Evolutionary conservation across 2,888 invertebrate genomes (phyloP).

Genomic region (Brachyopa scutellaris): DNA sequence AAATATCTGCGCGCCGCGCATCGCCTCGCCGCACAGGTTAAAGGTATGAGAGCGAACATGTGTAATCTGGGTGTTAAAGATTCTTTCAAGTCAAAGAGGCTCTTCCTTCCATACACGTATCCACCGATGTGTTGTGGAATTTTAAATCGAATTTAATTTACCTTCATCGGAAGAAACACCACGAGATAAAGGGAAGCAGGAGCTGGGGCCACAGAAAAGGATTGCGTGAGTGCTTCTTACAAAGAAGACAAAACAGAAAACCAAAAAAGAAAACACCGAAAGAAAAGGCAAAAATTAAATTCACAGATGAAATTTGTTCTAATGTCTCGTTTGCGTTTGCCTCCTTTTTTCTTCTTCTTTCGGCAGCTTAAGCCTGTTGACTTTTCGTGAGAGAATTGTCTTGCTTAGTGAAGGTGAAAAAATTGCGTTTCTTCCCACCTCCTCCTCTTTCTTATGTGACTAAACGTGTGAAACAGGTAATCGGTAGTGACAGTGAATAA

Average conservation of each 20-base stretch:
- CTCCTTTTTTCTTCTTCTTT: not conserved
- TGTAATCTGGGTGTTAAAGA: conserved; percentile 72
- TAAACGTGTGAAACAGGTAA: conserved; percentile 59
- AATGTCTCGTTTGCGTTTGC: conserved; percentile 42
- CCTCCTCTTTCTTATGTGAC: not conserved
- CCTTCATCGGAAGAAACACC: conserved; percentile 31
- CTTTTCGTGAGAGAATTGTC: conserved; percentile 57
- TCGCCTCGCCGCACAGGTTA: conserved; percentile 70
- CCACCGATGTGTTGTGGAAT: conserved; percentile 63
- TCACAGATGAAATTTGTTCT: conserved; percentile 66
- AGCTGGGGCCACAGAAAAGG: not conserved
- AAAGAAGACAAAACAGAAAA: not conserved
- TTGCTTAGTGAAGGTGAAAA: conserved; percentile 56
- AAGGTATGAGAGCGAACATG: conserved; percentile 72
- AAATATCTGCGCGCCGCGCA: conserved; percentile 68
- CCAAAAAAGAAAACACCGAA: not conserved
- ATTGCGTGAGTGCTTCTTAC: conserved; percentile 40
- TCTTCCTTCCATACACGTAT: conserved; percentile 37
- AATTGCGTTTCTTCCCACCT: not conserved
- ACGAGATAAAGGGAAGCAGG: conserved; percentile 13
- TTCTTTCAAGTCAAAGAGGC: conserved; percentile 54
- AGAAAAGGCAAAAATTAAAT: conserved; percentile 37
- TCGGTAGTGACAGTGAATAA: conserved; percentile 33
- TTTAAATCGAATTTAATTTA: conserved; percentile 73
- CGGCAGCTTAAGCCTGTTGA: conserved; percentile 16